These are phyloP conservation scores for Catagonus wagneri DNA, from an alignment of 2,113 vertebrate species.

Conservation along the genomic window DNA sequence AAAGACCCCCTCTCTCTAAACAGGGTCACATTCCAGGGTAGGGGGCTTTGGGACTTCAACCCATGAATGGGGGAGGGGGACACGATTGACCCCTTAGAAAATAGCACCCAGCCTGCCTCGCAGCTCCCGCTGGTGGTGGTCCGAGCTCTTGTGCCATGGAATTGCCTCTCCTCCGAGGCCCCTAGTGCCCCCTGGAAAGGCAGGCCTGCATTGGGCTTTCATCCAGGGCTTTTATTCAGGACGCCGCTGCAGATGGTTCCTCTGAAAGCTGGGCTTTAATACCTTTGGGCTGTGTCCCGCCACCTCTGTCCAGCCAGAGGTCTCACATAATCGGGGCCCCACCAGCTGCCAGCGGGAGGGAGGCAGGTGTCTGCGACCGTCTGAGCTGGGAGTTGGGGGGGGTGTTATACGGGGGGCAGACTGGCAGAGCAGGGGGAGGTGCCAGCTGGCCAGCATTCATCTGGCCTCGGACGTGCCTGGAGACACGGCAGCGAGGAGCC, in stretches of 20 bases:
- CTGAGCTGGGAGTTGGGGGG: conserved; percentile 61
- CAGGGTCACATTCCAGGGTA: not conserved
- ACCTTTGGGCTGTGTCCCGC: conserved; percentile 10
- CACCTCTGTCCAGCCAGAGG: not conserved
- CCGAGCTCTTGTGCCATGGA: not conserved
- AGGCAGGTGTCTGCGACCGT: conserved; percentile 71
- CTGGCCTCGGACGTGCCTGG: not conserved
- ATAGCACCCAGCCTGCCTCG: accelerated
- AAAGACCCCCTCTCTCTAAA: not conserved
- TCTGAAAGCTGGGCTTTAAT: not conserved
- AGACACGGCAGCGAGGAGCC: conserved; percentile 38
- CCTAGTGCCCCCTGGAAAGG: accelerated
- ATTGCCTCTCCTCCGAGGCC: accelerated
- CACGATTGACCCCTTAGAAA: not conserved
- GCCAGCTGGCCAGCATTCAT: conserved; percentile 56
- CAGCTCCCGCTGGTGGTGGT: accelerated
- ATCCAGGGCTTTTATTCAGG: not conserved
- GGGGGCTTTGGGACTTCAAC: not conserved
- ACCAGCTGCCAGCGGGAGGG: conserved; percentile 80
- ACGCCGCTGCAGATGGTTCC: accelerated
- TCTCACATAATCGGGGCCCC: conserved; percentile 54
- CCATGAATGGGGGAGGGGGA: too few species aligned
- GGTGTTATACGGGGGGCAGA: conserved; percentile 56
- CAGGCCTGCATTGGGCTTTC: accelerated
- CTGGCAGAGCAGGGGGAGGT: conserved; percentile 76